These are phyloP conservation scores for Ridgeia piscesae DNA, from an alignment of 1,140 invertebrate genomes.

Conservation along the genomic window DNA sequence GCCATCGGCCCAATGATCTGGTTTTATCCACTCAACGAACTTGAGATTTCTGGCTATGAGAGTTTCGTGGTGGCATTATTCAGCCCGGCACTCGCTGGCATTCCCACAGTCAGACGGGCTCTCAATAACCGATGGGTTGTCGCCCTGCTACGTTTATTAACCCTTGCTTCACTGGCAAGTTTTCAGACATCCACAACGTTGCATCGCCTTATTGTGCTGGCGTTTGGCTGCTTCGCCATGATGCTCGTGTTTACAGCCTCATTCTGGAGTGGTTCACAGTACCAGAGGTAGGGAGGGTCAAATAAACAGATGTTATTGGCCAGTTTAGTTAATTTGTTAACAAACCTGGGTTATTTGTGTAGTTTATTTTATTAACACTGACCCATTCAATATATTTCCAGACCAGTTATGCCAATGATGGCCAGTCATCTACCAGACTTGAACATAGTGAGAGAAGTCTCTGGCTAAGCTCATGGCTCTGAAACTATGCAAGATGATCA, in stretches of 20 bases:
- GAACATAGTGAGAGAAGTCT: too few relatives aligned
- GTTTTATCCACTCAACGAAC: conserved; percentile 58
- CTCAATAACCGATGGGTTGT: conserved; percentile 43
- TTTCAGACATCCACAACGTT: conserved; percentile 53
- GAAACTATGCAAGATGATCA: too few relatives aligned
- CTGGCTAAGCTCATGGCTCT: too few relatives aligned
- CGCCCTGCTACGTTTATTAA: conserved; percentile 40
- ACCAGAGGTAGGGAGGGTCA: conserved; percentile 37
- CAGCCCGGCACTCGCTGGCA: conserved; percentile 44
- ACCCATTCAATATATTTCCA: too few relatives aligned
- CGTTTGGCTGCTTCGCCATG: conserved; percentile 38
- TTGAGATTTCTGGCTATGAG: conserved; percentile 59
- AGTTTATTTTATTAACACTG: too few relatives aligned
- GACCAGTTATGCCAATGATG: too few relatives aligned
- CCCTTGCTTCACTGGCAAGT: conserved; percentile 44
- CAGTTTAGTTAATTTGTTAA: background rate
- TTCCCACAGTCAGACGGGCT: conserved; percentile 37
- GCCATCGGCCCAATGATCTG: conserved; percentile 57
- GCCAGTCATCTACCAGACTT: too few relatives aligned
- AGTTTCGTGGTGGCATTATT: conserved; percentile 49
- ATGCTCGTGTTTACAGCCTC: conserved; percentile 46
- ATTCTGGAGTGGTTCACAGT: conserved; percentile 43
- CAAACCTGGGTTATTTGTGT: too few relatives aligned
- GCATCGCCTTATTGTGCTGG: conserved; percentile 43
- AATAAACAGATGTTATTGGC: too few relatives aligned